Evolutionary conservation across 2,797 vertebrate genomes (phyloP), one percentile per base, ranked within the genome.

Genomic region (Staurois parvus): DNA sequence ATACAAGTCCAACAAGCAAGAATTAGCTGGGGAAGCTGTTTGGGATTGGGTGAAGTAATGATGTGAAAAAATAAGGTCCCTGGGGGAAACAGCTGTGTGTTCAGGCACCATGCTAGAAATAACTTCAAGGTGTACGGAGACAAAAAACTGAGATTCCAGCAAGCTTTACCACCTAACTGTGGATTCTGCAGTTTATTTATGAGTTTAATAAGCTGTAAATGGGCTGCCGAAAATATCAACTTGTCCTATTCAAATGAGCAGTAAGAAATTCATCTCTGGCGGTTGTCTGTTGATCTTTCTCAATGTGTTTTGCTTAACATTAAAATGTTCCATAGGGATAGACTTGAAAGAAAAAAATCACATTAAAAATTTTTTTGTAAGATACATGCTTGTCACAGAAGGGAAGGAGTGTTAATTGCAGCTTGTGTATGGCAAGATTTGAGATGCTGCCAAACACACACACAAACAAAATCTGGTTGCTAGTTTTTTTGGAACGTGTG

Each of bases 81-180:
- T 28, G 45, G 64, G 34, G 84, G 48, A 56, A 85, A 85, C 78
- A 85, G 77, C 84, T 85, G 84, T 85, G 77, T 85, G 84, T 32
- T 75, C 42, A 72, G 73, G 67, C n/a, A 62, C 52, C 67, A 72
- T 82, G 79, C 72, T 74, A 82, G 37, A 9, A 85, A 85, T 81
- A 77, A 62, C 67, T 66, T 64, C 64, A 86, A 86, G 85, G 85
- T 86, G 15, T 37, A 67, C 79, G 77, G 85, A 82, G 81, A 73
- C 42, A 29, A 66, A 72, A 19, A 76, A 82, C 66, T 12, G 45
- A 76, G 52, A 72, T 86, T 56, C 24, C 17, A 77, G 73, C 73
- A 56, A 75, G 34, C 52, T 75, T 68, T 24, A 42, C 66, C 4
- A 59, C 34, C 28, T 70, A 52, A 70, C 64, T 62, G 72, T 81